Percentiles rank a stretch among this genome's conserved stretches.
Evolutionary conservation across 2,797 vertebrate genomes (phyloP).

Genomic region (Lagodon rhomboides): DNA sequence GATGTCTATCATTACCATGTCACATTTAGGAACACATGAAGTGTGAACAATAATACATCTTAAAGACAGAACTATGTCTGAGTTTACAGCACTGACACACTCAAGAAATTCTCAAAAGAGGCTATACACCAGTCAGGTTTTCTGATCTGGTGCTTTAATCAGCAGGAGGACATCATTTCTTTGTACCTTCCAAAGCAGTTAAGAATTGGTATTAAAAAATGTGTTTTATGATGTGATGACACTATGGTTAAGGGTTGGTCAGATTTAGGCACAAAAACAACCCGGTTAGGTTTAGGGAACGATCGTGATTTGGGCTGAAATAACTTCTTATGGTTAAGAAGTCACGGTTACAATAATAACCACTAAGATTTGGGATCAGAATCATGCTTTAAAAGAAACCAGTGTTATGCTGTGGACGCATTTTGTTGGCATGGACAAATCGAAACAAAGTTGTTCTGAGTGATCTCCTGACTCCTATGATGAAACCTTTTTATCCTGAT

Average conservation of each 20-base stretch:
- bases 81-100: constrained; percentile 1
- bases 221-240: neutral
- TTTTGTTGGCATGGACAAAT: too few relatives aligned
- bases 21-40: neutral
- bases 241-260: neutral
- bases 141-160: neutral
- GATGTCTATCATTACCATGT: neutral
- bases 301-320: too few relatives aligned
- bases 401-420: too few relatives aligned
- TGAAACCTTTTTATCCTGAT: too few relatives aligned
- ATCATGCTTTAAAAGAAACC: neutral
- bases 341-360: too few relatives aligned
- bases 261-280: neutral
- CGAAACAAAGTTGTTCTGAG: too few relatives aligned
- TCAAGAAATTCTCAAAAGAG: neutral
- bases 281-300: too few relatives aligned
- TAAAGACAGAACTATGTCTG: neutral
- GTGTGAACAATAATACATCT: neutral
- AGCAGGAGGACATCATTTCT: neutral
- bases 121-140: neutral
- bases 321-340: neutral
- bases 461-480: too few relatives aligned
- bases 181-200: neutral
- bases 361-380: neutral
- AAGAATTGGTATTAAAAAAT: neutral